Evolutionary conservation across 1,140 invertebrate species (phyloP).

Genomic region (Varroa destructor): DNA sequence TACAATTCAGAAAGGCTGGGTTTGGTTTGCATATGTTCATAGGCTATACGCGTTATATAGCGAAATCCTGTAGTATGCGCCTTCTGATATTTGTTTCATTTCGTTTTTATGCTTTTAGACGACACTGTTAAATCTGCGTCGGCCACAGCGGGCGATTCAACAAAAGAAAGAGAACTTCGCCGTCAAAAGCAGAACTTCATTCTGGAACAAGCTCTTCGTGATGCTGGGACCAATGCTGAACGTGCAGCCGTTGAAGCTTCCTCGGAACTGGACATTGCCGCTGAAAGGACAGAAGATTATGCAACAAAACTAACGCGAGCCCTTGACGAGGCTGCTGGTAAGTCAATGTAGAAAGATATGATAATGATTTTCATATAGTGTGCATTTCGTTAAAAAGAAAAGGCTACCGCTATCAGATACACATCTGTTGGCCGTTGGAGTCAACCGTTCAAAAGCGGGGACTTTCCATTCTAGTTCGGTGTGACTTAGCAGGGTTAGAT

Average conservation of each 20-base stretch:
- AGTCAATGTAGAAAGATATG: too few relatives aligned
- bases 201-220: slow-evolving; percentile 19
- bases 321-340: slow-evolving; percentile 14
- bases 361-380: too few relatives aligned
- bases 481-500: too few relatives aligned
- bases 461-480: too few relatives aligned
- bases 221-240: neutral
- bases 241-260: neutral
- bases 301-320: slow-evolving; percentile 13
- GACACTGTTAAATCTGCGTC: neutral
- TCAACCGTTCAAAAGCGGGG: too few relatives aligned
- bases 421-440: too few relatives aligned
- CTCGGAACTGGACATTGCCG: neutral
- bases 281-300: neutral
- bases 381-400: too few relatives aligned
- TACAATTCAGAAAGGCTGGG: too few relatives aligned
- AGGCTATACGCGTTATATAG: too few relatives aligned
- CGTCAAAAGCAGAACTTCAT: slow-evolving; percentile 21
- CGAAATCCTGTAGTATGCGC: too few relatives aligned
- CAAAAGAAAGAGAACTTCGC: slow-evolving; percentile 6
- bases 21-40: too few relatives aligned
- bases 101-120: neutral
- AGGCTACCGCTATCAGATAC: too few relatives aligned
- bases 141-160: neutral
- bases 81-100: neutral